Percentiles rank a stretch among this genome's conserved stretches.
These are phyloP conservation scores for Chaetogeoica ovagalla DNA, from an alignment of 2,888 invertebrate genomes.

Conservation along the genomic window DNA sequence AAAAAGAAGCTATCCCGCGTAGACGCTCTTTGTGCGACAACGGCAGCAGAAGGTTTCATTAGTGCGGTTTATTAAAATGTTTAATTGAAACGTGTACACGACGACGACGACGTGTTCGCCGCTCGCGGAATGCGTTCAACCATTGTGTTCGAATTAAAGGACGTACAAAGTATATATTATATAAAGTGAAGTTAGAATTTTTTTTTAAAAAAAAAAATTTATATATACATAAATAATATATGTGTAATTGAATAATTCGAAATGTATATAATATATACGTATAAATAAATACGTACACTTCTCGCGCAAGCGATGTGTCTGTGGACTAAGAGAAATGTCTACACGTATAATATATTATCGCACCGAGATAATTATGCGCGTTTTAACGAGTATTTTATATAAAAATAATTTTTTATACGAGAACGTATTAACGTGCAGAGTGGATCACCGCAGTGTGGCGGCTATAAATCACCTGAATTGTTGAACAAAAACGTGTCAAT, in stretches of 20 bases:
- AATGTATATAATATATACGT: not conserved
- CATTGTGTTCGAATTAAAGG: slow-evolving; percentile 8
- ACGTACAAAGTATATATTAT: not conserved
- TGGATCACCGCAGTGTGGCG: too few species aligned
- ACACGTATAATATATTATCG: too few species aligned
- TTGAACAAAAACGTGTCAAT: too few species aligned
- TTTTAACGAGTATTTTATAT: too few species aligned
- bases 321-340: too few species aligned
- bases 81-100: slow-evolving; percentile 10
- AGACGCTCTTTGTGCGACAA: not conserved
- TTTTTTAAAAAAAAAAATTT: too few species aligned
- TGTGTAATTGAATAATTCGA: not conserved
- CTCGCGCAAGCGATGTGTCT: too few species aligned
- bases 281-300: too few species aligned
- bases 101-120: not conserved
- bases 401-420: too few species aligned
- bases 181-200: not conserved
- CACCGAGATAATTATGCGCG: too few species aligned
- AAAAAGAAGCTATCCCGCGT: not conserved
- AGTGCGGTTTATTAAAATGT: slow-evolving; percentile 17
- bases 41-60: slow-evolving; percentile 13
- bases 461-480: too few species aligned
- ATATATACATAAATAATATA: not conserved
- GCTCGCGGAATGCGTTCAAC: slow-evolving; percentile 14
- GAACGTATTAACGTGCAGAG: too few species aligned